Evolutionary conservation across 1,140 invertebrate genomes (phyloP), one percentile per base, ranked within the genome.

Genomic region (Xylocopa sonorina): DNA sequence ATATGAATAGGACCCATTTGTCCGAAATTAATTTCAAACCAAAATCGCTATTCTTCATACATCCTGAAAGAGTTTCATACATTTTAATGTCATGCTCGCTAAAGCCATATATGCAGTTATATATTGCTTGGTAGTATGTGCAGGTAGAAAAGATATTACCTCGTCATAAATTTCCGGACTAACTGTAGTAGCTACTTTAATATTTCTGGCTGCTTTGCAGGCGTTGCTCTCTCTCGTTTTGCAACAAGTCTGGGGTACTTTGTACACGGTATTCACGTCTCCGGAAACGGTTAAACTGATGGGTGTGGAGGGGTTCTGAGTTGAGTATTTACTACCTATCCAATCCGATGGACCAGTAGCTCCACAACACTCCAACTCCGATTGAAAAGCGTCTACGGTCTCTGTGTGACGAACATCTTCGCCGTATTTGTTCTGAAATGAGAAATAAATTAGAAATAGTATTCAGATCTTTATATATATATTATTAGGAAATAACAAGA

Each of bases 351-450:
- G 95, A 66, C 95, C 95, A 81, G 94, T 94, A 12, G 95, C 95
- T 27, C 96, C 96, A 88, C 96, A 97, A 87, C 96, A 97, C 77
- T 94, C 90, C 32, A 97, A 91, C 93, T 95, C 88, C 5, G 94
- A 91, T 90, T 97, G 96, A 82, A 97, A 94, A 32, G 94, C 90
- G 91, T 97, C 96, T 82, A 96, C 95, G n/a, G 95, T 94, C 41
- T 93, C 91, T 9, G 95, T 96, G 12, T 95, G 93, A 21, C 93
- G 92, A 72, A 94, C 92, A 80, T 94, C 94, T 21, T 93, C 92
- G n/a, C 94, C 94, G 85, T 97, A 97, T 85, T 96, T 95, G 38
- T 95, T 93, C 92, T 95, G 90, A 43, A 86, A 87, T 68, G 43
- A 48, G 41, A 29, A 80, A 71, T 16, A 53, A 50, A 51, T 64